A percentile compares a stretch with the other conserved stretches of the same genome.
These are phyloP conservation scores for Psettodes erumei DNA, from an alignment of 2,113 vertebrate genomes.

Conservation along the genomic window DNA sequence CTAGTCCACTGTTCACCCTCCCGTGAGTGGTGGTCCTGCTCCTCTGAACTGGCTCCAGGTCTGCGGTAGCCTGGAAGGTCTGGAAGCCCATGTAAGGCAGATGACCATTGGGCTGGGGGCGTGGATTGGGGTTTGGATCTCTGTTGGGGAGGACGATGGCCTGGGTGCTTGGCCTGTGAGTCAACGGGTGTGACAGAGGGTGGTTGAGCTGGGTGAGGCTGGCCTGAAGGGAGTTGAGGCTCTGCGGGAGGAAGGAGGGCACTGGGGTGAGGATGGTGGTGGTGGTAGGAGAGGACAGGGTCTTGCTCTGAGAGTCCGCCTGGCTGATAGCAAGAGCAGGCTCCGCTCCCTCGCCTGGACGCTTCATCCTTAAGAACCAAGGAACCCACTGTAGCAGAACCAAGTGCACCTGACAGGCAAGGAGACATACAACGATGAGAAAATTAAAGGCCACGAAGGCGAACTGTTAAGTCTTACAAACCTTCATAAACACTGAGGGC, in stretches of 20 bases:
- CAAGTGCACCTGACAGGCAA: conserved; percentile 77
- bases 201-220: conserved; percentile 71
- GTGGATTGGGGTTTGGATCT: conserved; percentile 57
- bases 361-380: conserved; percentile 86
- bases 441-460: not conserved
- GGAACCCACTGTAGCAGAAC: conserved; percentile 86
- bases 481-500: not conserved
- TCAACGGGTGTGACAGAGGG: conserved; percentile 47
- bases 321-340: conserved; percentile 69
- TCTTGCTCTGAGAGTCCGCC: conserved; percentile 72
- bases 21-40: conserved; percentile 58
- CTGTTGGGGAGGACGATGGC: conserved; percentile 49
- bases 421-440: not conserved
- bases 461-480: not conserved
- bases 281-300: conserved; percentile 71
- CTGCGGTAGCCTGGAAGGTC: conserved; percentile 72
- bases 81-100: conserved; percentile 83
- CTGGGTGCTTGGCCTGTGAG: conserved; percentile 45
- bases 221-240: conserved; percentile 70
- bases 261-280: conserved; percentile 70
- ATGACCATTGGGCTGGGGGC: conserved; percentile 79
- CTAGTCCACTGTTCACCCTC: conserved; percentile 39
- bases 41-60: conserved; percentile 70
- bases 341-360: conserved; percentile 78
- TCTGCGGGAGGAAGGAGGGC: conserved; percentile 70